phyloP scores from a whole-genome alignment of 2,888 invertebrate species.

The Argyra leucocephala region DNA sequence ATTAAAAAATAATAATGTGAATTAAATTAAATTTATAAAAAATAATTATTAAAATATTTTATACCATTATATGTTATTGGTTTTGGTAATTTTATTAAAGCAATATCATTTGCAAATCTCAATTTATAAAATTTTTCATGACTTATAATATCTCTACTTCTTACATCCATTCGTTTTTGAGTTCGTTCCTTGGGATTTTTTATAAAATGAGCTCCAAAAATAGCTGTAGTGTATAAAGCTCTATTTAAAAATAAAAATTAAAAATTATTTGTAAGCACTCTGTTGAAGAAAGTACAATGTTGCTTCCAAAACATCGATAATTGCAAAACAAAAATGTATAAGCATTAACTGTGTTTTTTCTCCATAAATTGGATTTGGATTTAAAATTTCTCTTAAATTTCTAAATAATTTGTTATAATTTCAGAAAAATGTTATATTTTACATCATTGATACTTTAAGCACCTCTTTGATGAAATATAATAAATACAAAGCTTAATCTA shows the following conservation, averaged over 20 bases:
- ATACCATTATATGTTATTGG: neutral
- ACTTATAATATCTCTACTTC: neutral
- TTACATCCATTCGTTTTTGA: neutral
- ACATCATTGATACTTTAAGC: too few species aligned
- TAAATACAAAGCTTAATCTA: too few species aligned
- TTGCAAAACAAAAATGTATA: too few species aligned
- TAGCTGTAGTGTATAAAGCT: neutral
- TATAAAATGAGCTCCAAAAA: neutral
- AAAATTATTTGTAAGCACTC: neutral
- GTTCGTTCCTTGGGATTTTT: neutral
- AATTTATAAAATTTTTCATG: neutral
- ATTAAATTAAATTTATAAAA: neutral
- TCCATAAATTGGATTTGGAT: too few species aligned
- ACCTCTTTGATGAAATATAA: too few species aligned
- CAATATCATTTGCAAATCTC: neutral
- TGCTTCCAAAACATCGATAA: too few species aligned
- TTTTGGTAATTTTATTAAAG: neutral
- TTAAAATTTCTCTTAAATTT: too few species aligned
- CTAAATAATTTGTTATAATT: too few species aligned
- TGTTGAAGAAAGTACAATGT: too few species aligned
- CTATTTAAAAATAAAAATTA: neutral
- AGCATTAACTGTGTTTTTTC: too few species aligned
- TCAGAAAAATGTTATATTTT: too few species aligned
- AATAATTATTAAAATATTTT: neutral
- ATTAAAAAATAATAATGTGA: neutral